Evolutionary conservation across 2,888 invertebrate genomes (phyloP).

Genomic region (Catocala nupta): DNA sequence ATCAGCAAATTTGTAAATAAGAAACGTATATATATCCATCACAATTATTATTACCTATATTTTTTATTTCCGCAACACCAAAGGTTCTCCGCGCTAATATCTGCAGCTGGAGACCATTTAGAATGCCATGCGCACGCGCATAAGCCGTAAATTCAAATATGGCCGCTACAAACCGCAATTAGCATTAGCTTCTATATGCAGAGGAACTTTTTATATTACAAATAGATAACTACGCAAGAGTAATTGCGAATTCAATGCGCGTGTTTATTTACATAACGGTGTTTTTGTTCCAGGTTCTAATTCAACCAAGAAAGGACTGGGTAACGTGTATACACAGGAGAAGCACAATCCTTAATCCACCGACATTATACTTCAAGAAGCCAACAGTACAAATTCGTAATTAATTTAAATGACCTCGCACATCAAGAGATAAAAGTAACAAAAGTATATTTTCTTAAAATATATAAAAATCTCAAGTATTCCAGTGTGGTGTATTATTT

Average conservation of each 20-base stretch:
- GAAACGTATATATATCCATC: too few relatives aligned
- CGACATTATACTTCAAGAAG: constrained; percentile 45
- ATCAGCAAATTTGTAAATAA: too few relatives aligned
- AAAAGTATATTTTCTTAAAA: constrained; percentile 43
- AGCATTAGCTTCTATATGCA: constrained; percentile 65
- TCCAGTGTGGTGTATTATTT: constrained; percentile 6
- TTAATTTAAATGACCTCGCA: constrained; percentile 71
- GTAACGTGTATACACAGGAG: constrained; percentile 84
- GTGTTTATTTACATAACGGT: constrained; percentile 33
- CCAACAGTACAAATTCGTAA: constrained; percentile 71
- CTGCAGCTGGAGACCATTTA: constrained; percentile 69
- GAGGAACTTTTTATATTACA: constrained; percentile 61
- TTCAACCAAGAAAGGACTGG: constrained; percentile 72
- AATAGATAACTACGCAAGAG: constrained; percentile 56
- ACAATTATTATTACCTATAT: constrained; percentile 22
- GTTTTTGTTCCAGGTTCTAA: constrained; percentile 75
- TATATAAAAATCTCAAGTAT: constrained; percentile 20
- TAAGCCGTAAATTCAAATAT: constrained; percentile 77
- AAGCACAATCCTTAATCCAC: constrained; percentile 66
- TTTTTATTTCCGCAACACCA: constrained; percentile 62
- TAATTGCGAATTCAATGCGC: constrained; percentile 40
- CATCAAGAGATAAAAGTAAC: constrained; percentile 51
- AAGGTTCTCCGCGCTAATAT: constrained; percentile 58
- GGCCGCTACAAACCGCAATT: constrained; percentile 81
- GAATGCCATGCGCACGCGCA: constrained; percentile 72